Evolutionary conservation across 1,140 invertebrate species (phyloP).

Genomic region (Drosophila chauvacae): DNA sequence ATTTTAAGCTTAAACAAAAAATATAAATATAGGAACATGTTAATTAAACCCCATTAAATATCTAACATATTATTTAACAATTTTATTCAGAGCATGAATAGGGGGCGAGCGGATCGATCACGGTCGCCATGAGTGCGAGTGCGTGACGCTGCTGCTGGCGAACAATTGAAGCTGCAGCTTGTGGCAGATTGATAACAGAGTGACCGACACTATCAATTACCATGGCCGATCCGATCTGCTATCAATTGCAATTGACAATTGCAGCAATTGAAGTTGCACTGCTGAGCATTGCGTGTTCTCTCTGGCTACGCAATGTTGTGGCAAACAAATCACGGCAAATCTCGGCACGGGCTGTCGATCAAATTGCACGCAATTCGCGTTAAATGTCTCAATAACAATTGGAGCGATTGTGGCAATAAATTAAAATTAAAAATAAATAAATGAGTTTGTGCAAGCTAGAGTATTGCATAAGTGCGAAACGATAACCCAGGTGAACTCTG

Average conservation of each 20-base stretch:
- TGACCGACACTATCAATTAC: slow-evolving; percentile 48
- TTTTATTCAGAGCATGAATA: background rate
- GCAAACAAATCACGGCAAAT: slow-evolving; percentile 71
- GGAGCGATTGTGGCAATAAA: slow-evolving; percentile 26
- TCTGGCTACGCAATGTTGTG: slow-evolving; percentile 58
- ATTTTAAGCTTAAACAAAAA: too few species aligned
- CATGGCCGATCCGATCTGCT: slow-evolving; percentile 16
- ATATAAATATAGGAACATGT: too few species aligned
- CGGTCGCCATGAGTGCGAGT: slow-evolving; percentile 4
- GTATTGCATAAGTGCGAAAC: slow-evolving; percentile 29
- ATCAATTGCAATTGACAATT: slow-evolving; percentile 48
- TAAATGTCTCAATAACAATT: slow-evolving; percentile 58
- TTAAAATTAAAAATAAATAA: slow-evolving; percentile 6
- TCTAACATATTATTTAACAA: background rate
- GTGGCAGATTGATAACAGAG: slow-evolving; percentile 40
- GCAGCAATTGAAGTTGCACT: slow-evolving; percentile 59
- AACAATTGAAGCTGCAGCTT: slow-evolving; percentile 29
- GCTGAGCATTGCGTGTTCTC: slow-evolving; percentile 8
- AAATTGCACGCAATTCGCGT: slow-evolving; percentile 59
- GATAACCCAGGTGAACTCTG: slow-evolving; percentile 46
- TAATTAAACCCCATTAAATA: too few species aligned
- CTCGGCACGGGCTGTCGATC: slow-evolving; percentile 54
- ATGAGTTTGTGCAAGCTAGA: slow-evolving; percentile 1
- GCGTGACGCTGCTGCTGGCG: slow-evolving; percentile 17
- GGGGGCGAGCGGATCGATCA: background rate